Percentiles rank a stretch among this genome's conserved stretches.
phyloP scores from a whole-genome alignment of 2,797 vertebrate species.

The Sebastes umbrosus region DNA sequence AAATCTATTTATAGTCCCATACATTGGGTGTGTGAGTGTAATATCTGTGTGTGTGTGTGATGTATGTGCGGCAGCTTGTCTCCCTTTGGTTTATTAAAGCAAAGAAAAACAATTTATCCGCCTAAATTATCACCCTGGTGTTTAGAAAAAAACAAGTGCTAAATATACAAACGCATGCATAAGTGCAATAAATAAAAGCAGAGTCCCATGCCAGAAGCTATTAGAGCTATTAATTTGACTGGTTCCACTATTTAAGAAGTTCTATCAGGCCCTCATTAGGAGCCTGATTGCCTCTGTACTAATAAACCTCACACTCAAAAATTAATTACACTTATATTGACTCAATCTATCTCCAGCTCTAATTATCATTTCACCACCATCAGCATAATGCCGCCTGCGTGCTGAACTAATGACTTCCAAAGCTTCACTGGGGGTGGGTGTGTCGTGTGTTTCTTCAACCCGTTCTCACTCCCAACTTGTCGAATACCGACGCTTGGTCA shows the following conservation, averaged over 20 bases:
- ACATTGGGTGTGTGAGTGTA: neutral
- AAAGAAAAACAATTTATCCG: conserved; percentile 31
- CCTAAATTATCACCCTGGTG: conserved; percentile 34
- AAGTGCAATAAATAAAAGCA: conserved; percentile 58
- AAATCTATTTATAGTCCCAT: conserved; percentile 58
- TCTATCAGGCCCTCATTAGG: conserved; percentile 75
- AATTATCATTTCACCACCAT: conserved; percentile 75
- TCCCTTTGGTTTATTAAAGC: conserved; percentile 36
- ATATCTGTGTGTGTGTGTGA: conserved; percentile 10
- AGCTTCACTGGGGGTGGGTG: conserved; percentile 12
- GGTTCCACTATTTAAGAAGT: conserved; percentile 63
- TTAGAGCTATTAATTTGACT: conserved; percentile 70
- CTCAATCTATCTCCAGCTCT: conserved; percentile 74
- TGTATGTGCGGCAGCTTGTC: conserved; percentile 14
- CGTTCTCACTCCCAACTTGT: neutral
- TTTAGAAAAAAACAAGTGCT: conserved; percentile 10
- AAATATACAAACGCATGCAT: conserved; percentile 56
- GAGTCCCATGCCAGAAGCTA: conserved; percentile 55
- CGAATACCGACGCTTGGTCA: neutral
- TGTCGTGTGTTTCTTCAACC: neutral
- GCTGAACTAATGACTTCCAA: conserved; percentile 54
- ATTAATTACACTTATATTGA: conserved; percentile 81
- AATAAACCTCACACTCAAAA: conserved; percentile 78
- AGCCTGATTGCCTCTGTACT: conserved; percentile 78
- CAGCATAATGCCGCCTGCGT: conserved; percentile 58